Evolutionary conservation across 2,888 invertebrate species (phyloP).

Genomic region (Morpho achilles): DNA sequence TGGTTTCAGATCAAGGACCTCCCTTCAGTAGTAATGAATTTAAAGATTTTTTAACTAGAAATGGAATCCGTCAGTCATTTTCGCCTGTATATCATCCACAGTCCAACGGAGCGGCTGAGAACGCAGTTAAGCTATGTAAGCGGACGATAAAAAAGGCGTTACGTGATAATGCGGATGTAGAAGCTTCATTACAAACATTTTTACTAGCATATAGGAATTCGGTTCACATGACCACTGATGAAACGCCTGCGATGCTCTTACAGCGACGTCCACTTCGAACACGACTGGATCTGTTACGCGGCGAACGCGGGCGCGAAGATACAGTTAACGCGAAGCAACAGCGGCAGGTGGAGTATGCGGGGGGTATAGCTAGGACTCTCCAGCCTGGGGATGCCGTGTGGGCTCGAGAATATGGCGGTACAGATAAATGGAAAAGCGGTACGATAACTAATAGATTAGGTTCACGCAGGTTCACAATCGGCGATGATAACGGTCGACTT

Average conservation of each 20-base stretch:
- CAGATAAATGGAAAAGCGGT: no score
- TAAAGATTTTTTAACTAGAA: conserved; percentile 7
- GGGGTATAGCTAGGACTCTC: no score
- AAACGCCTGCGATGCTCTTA: not conserved
- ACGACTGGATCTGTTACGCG: no score
- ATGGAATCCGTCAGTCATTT: not conserved
- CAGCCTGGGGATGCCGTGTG: no score
- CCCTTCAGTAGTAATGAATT: conserved; percentile 29
- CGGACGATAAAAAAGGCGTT: conserved; percentile 24
- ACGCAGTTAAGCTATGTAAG: conserved; percentile 27
- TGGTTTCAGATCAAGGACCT: conserved; percentile 32
- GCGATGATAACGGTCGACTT: no score
- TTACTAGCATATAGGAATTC: not conserved
- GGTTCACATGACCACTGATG: not conserved
- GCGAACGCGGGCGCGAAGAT: no score
- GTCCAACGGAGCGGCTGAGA: conserved; percentile 25
- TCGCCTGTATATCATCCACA: conserved; percentile 23
- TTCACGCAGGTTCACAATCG: no score
- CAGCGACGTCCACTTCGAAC: no score
- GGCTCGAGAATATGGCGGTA: no score
- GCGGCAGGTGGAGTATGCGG: no score
- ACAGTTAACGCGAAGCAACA: no score
- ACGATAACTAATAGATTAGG: no score
- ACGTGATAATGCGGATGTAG: conserved; percentile 11
- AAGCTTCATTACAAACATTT: conserved; percentile 13